Evolutionary conservation across 2,888 invertebrate genomes (phyloP), one percentile per base, ranked within the genome.

Genomic region (Drosophila rubida): DNA sequence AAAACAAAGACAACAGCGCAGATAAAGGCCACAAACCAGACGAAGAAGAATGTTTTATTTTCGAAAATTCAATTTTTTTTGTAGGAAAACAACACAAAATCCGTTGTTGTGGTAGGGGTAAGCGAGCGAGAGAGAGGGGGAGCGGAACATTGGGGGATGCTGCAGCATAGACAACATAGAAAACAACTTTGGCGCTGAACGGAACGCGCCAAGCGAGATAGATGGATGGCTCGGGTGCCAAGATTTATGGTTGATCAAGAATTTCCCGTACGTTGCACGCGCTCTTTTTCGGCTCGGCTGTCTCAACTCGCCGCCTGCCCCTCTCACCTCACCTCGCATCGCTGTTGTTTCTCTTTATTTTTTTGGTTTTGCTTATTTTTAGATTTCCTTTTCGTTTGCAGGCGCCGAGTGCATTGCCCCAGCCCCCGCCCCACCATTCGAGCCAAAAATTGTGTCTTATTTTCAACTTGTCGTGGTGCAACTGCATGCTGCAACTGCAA

Each of bases 201-300:
- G 87, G 67, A 84, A 78, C 87, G 81, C 84, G 83, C 83, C 79
- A 88, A 78, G 70, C 76, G 83, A 87, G 89, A 90, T 89, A 90
- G 89, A 89, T 90, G 81, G 89, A 89, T 89, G 80, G 77, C 84
- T 78, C 73, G 74, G 79, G 77, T 82, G 85, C 77, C 82, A 88
- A 89, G 89, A 90, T 90, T 89, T 89, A 89, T 89, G 80, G 75
- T 85, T 84, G 87, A 88, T 90, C 89, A 87, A 87, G 87, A 90
- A 89, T 90, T 89, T 88, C 72, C 80, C 88, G 82, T 86, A 72
- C 85, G 78, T 45, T 64, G 67, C 69, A 69, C 72, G 75, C 78
- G 82, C 65, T 79, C 72, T 83, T 62, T 59, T 75, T 69, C 57
- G 54, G 42, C 42, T 59, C 14, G 27, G 41, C 61, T 27, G 51